These are phyloP conservation scores for Furcifer pardalis DNA, from an alignment of 2,797 vertebrate genomes.

Conservation along the genomic window DNA sequence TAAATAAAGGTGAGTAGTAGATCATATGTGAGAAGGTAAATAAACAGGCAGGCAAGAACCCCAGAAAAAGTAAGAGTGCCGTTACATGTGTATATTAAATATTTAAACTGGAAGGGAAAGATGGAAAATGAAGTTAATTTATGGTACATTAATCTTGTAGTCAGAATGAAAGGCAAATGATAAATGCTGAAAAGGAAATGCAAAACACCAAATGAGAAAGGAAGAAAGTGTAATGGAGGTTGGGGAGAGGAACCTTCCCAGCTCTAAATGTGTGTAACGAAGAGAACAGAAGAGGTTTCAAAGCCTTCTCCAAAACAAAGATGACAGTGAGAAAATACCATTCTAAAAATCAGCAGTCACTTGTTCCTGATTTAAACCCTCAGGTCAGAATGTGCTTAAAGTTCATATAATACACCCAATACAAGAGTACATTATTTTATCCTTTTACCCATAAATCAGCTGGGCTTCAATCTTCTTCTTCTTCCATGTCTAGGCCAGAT, in stretches of 20 bases:
- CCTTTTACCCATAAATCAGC: too few species aligned
- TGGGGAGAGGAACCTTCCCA: neutral
- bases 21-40: constrained; percentile 52
- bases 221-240: neutral
- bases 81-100: constrained; percentile 20
- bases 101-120: constrained; percentile 11
- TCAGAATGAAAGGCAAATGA: constrained; percentile 22
- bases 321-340: neutral
- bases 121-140: constrained; percentile 29
- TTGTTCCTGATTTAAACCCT: too few species aligned
- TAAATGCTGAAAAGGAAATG: constrained; percentile 17
- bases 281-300: neutral
- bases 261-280: neutral
- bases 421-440: too few species aligned
- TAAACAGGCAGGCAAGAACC: neutral
- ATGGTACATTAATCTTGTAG: constrained; percentile 31
- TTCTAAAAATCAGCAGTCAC: too few species aligned
- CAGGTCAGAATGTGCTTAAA: neutral
- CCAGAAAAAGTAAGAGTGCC: constrained; percentile 2
- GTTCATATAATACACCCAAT: neutral
- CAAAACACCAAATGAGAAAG: constrained; percentile 21
- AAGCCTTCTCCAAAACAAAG: neutral
- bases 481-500: too few species aligned
- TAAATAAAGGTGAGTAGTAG: constrained; percentile 55
- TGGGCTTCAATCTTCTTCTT: too few species aligned